A percentile compares a stretch with the other conserved stretches of the same genome.
Conservation (phyloP, 2,888 invertebrate species). For the Drosophila stalkeri region DNA sequence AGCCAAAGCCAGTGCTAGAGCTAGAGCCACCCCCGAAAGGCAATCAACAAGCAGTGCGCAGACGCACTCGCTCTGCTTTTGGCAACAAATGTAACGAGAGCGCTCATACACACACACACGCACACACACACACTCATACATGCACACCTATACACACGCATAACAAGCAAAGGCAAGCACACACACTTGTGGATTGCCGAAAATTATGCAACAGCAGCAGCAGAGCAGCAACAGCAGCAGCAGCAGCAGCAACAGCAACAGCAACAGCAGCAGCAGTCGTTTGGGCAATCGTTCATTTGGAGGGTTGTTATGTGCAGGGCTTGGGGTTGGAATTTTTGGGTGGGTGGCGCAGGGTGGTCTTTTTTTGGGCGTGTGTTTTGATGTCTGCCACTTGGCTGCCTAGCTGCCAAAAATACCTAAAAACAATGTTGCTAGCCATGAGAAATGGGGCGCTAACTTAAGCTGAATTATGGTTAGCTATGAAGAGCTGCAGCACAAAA, state of each 20-base stretch:
- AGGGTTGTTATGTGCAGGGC: conserved; percentile 48
- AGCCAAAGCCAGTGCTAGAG: not conserved
- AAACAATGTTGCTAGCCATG: conserved; percentile 33
- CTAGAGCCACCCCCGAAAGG: conserved; percentile 20
- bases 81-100: conserved; percentile 47
- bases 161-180: conserved; percentile 69
- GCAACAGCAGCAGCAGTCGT: conserved; percentile 65
- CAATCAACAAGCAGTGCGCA: conserved; percentile 39
- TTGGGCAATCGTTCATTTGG: not conserved
- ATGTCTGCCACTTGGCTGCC: conserved; percentile 77
- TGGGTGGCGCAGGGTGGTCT: not conserved
- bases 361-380: conserved; percentile 59
- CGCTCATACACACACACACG: conserved; percentile 36
- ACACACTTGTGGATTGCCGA: conserved; percentile 84
- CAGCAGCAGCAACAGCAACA: conserved; percentile 61
- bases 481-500: conserved; percentile 17
- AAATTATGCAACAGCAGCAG: conserved; percentile 77
- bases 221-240: conserved; percentile 68
- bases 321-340: conserved; percentile 1
- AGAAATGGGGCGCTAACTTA: conserved; percentile 26
- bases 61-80: conserved; percentile 34
- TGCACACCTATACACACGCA: conserved; percentile 31
- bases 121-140: conserved; percentile 78
- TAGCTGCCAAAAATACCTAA: conserved; percentile 37
- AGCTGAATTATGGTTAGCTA: conserved; percentile 54